Conservation (phyloP, 2,113 vertebrate genomes). For the Engystomops pustulosus region DNA sequence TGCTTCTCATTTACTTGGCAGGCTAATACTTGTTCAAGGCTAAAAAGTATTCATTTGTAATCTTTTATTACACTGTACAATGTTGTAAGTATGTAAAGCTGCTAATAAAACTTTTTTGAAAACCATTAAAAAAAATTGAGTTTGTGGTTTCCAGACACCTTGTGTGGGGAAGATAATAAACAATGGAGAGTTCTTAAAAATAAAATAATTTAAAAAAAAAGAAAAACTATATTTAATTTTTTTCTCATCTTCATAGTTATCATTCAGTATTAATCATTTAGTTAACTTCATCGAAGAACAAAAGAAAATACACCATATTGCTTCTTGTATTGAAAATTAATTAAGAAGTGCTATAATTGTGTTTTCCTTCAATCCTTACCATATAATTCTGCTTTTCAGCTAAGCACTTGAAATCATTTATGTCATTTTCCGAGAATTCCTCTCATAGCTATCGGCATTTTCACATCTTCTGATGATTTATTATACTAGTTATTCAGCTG, state of each 20-base stretch:
- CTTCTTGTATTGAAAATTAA: conserved; percentile 1
- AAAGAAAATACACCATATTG: background rate
- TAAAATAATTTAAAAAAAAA: too few relatives aligned
- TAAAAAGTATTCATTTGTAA: too few relatives aligned
- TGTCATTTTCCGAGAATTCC: conserved; percentile 54
- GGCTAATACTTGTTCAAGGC: too few relatives aligned
- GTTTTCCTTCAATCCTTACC: conserved; percentile 11
- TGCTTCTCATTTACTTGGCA: too few relatives aligned
- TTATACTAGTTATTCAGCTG: conserved; percentile 60
- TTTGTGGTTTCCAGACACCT: too few relatives aligned
- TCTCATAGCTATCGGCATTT: conserved; percentile 55
- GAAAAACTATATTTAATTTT: background rate
- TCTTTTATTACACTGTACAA: too few relatives aligned
- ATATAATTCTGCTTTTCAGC: conserved; percentile 47
- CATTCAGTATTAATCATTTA: too few relatives aligned
- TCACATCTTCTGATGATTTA: conserved; percentile 60
- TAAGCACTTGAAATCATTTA: conserved; percentile 57
- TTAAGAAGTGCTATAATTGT: conserved; percentile 14
- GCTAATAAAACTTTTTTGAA: background rate
- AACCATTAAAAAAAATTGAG: too few relatives aligned
- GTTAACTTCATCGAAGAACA: too few relatives aligned
- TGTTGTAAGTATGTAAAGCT: too few relatives aligned
- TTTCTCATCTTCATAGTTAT: background rate
- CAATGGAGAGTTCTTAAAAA: too few relatives aligned
- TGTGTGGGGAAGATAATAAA: too few relatives aligned